These are phyloP conservation scores for Callosobruchus maculatus DNA, from an alignment of 2,888 invertebrate genomes.

Conservation along the genomic window DNA sequence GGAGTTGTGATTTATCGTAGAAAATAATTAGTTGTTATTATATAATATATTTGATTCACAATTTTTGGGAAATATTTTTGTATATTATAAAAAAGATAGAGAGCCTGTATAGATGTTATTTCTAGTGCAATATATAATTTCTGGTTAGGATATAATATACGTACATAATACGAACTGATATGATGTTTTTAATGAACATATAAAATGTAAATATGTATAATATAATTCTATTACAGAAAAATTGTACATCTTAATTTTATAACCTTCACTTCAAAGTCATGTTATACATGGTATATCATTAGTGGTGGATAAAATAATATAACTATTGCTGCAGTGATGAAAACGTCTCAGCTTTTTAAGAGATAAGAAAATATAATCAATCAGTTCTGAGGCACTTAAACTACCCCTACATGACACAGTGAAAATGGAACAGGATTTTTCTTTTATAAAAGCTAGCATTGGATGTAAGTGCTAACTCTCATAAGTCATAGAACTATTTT, in stretches of 20 bases:
- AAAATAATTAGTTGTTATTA: not conserved
- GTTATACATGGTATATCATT: too few relatives aligned
- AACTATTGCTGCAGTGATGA: too few relatives aligned
- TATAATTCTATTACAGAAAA: not conserved
- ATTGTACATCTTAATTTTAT: not conserved
- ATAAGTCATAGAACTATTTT: too few relatives aligned
- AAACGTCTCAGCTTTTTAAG: too few relatives aligned
- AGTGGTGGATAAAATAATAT: too few relatives aligned
- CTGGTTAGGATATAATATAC: not conserved
- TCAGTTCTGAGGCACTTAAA: too few relatives aligned
- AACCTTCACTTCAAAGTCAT: too few relatives aligned
- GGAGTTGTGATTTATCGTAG: not conserved
- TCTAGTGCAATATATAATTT: not conserved
- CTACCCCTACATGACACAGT: too few relatives aligned
- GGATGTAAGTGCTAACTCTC: too few relatives aligned
- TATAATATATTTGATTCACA: not conserved
- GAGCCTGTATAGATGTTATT: not conserved
- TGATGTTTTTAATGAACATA: not conserved
- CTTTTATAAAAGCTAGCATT: too few relatives aligned
- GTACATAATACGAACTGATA: not conserved
- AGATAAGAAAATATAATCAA: too few relatives aligned
- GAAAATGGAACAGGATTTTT: too few relatives aligned
- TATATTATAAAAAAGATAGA: not conserved
- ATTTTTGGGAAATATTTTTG: not conserved
- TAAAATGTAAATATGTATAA: not conserved